Evolutionary conservation across 2,113 vertebrate species (phyloP).

Genomic region (Bos indicus): DNA sequence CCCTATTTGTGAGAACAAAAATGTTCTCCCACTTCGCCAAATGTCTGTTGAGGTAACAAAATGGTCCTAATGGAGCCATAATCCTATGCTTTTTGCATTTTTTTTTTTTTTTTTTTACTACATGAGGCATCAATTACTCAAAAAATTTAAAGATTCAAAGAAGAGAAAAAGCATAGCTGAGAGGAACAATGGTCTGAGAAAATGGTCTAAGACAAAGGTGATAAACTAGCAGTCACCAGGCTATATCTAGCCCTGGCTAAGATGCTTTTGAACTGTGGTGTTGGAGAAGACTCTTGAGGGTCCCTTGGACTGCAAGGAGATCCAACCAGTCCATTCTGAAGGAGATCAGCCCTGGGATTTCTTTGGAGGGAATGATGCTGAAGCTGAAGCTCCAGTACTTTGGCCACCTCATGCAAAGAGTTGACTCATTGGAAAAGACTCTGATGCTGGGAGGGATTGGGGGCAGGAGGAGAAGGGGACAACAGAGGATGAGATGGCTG

Average conservation of each 20-base stretch:
- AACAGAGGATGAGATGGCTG: too few relatives aligned
- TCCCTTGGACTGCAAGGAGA: too few relatives aligned
- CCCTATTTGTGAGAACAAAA: background rate
- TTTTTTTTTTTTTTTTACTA: background rate
- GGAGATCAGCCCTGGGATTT: too few relatives aligned
- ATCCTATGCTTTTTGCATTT: background rate
- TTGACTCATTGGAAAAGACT: too few relatives aligned
- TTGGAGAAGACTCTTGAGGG: too few relatives aligned
- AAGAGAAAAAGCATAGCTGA: background rate
- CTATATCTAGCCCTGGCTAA: background rate
- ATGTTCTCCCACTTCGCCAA: background rate
- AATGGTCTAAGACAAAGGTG: background rate
- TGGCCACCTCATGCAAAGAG: too few relatives aligned
- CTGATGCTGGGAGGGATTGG: too few relatives aligned
- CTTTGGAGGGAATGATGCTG: too few relatives aligned
- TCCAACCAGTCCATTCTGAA: too few relatives aligned
- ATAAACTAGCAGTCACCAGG: background rate
- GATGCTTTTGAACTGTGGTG: too few relatives aligned
- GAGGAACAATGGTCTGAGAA: background rate
- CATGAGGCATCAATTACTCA: background rate
- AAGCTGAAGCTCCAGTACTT: too few relatives aligned
- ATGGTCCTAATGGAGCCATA: background rate
- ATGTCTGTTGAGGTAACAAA: background rate
- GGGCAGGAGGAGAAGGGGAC: too few relatives aligned
- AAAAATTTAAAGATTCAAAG: background rate